These are phyloP conservation scores for Xenopus laevis DNA, from an alignment of 2,113 vertebrate genomes.

Conservation along the genomic window DNA sequence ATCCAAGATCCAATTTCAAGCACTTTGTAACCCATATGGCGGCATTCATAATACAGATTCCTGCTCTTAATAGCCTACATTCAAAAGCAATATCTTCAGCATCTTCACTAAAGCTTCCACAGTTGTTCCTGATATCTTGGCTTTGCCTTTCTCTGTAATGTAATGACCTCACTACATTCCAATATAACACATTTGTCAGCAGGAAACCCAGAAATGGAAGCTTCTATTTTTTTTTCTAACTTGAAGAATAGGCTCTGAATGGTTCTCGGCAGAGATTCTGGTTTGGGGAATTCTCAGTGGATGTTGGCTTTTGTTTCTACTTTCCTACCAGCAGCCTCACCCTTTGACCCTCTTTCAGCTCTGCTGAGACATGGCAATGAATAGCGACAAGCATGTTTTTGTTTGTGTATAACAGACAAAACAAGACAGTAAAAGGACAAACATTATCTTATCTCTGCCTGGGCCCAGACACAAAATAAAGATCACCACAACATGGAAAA, in stretches of 20 bases:
- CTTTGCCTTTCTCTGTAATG: neutral
- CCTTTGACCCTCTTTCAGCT: slow-evolving; percentile 15
- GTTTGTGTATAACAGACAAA: neutral
- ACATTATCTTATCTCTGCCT: neutral
- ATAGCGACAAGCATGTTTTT: slow-evolving; percentile 2
- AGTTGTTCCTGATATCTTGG: neutral
- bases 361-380: slow-evolving; percentile 23
- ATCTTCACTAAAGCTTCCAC: neutral
- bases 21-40: too few relatives aligned
- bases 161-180: neutral
- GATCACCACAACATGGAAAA: neutral
- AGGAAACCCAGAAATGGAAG: neutral
- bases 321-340: slow-evolving; percentile 11
- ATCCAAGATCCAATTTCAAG: too few relatives aligned
- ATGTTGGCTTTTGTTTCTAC: slow-evolving; percentile 10
- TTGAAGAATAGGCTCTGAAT: slow-evolving; percentile 1
- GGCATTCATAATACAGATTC: neutral
- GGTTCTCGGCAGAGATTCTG: neutral
- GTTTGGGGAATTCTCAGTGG: slow-evolving; percentile 5
- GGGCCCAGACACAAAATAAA: neutral
- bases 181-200: neutral
- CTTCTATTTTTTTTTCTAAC: neutral
- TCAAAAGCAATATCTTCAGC: neutral
- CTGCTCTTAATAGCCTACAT: neutral
- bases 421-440: slow-evolving; percentile 11